Evolutionary conservation across 53 echinoderm and acorn worm species (phyloP), one percentile per base, ranked within the genome.

Genomic region (Luidia sarsii): DNA sequence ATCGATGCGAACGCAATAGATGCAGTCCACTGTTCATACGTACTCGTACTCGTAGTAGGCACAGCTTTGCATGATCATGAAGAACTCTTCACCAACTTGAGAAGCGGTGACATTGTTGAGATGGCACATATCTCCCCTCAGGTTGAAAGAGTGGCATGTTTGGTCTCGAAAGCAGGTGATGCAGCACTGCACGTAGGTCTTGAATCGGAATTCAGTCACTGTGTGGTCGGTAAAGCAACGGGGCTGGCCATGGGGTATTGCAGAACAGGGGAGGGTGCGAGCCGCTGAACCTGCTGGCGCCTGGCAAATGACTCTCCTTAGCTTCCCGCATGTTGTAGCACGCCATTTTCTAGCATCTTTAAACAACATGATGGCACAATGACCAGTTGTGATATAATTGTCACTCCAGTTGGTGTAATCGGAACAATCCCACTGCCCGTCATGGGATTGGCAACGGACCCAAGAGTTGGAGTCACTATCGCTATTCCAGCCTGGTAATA

Each of bases 331-430:
- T n/a, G n/a, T n/a, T n/a, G n/a, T n/a, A n/a, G n/a, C n/a, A n/a
- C n/a, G n/a, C n/a, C n/a, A n/a, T n/a, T n/a, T n/a, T n/a, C n/a
- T n/a, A n/a, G n/a, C n/a, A n/a, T n/a, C n/a, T n/a, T n/a, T n/a
- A n/a, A 28, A 57, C 14, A 57, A 30, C 59, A 57, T 57, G 27
- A 57, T 32, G 16, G 59, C 59, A 11, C 59, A 57, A 32, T 57
- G 30, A 29, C 59, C 59, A 7, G 15, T 15, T 9, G 28, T 32
- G 2, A 0, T 31, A 32, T 28, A 32, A 30, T 29, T 21, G 15
- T 29, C 13, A 32, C 59, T 29, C 59, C 59, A 57, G 59, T 57
- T 57, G 3, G 59, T 8, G 22, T 57, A 57, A 14, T 57, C 59
- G 0, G 13, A 57, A 7, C 59, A 57, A 32, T 14, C 27, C 7